Evolutionary conservation across 2,888 invertebrate species (phyloP), one percentile per base, ranked within the genome.

Genomic region (Pogonocherus hispidulus): DNA sequence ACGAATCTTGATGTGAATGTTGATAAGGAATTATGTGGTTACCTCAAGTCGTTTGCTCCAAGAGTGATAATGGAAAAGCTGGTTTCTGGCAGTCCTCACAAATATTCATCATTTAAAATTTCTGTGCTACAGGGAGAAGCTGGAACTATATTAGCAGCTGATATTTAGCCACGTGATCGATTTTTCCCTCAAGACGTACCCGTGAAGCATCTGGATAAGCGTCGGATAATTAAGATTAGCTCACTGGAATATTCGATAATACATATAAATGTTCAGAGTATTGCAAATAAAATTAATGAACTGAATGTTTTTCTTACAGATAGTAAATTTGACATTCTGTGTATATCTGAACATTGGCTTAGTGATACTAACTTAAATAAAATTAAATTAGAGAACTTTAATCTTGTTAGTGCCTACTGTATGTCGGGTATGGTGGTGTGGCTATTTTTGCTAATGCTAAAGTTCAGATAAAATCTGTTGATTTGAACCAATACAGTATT

Each of bases 181-280:
- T 27, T 27, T 27, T 27, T 27, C 27, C 27, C 4, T 27, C 27
- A 27, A 27, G 27, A 8, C 27, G 27, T 5, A 8, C 4, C 4
- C 27, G 27, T 5, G 27, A 27, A 8, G 27, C 4, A 27, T 27
- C 8, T 27, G 27, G 27, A 3, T 8, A 27, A 27, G 3, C 3
- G 27, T 27, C 8, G 27, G 27, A 5, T 3, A 27, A 8, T 3
- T 27, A 8, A n/a, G n/a, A n/a, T 16, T 41, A 14, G 41, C 16
- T 16, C 14, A 2, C 8, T 5, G n/a, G 14, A 5, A 1, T 41
- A 14, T 14, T 41, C 41, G 2, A 6, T 41, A 16, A 41, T 41
- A n/a, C 41, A 41, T 41, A 14, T 41, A 16, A 41, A 41, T 41
- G 41, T 41, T 3, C 82, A 96, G 96, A 85, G 87, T 96, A 68